Evolutionary conservation across 1,140 invertebrate species (phyloP).

Genomic region (Phymastichus coffea): DNA sequence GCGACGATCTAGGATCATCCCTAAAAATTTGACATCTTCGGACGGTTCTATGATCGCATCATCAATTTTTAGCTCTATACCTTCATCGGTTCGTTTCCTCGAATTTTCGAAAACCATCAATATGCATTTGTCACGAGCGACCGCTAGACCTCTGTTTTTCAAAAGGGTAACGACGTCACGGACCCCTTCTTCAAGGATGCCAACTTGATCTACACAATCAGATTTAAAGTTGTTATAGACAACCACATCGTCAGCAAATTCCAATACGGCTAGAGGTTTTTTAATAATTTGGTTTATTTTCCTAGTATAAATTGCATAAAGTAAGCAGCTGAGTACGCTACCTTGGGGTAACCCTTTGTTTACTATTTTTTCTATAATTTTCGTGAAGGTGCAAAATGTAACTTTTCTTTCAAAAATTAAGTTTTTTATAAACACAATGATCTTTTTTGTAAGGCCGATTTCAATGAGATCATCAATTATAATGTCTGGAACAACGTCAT

Average conservation of each 20-base stretch:
- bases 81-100: neutral
- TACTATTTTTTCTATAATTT: too few relatives aligned
- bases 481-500: neutral
- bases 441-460: too few relatives aligned
- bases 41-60: neutral
- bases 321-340: too few relatives aligned
- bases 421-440: too few relatives aligned
- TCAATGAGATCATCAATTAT: neutral
- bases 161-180: neutral
- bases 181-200: neutral
- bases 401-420: too few relatives aligned
- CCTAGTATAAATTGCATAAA: too few relatives aligned
- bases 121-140: slow-evolving; percentile 1
- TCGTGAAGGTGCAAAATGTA: too few relatives aligned
- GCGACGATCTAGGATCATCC: neutral
- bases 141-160: neutral
- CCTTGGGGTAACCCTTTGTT: too few relatives aligned
- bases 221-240: neutral
- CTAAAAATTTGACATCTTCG: slow-evolving; percentile 2
- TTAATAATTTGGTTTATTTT: neutral
- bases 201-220: neutral
- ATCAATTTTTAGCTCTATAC: neutral
- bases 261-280: neutral
- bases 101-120: slow-evolving; percentile 15
- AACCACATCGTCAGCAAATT: slow-evolving; percentile 23